Evolutionary conservation across 2,797 vertebrate genomes (phyloP), one percentile per base, ranked within the genome.

Genomic region (Rhabdomys pumilio): DNA sequence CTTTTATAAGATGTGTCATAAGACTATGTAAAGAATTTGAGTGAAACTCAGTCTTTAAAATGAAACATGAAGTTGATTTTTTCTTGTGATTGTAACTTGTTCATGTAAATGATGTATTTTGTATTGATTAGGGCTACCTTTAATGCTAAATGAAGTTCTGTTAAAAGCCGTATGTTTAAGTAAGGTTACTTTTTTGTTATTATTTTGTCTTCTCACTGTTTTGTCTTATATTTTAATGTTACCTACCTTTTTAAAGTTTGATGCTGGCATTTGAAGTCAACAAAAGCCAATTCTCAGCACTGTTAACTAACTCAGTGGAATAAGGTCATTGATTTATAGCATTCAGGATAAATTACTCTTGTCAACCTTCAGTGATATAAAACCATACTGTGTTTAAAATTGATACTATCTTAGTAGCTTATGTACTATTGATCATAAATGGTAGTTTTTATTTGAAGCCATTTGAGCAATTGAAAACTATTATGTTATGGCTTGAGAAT

Each of bases 381-480:
- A 96, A 79, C 85, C 15, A 80, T 86, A n/a, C 53, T 41, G 2
- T 82, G 89, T 91, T 92, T 96, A 89, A 92, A 94, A 85, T 55
- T 92, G 53, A 89, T 50, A 20, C 13, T 26, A 72, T 94, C 19
- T 55, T 44, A 91, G 44, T 93, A 93, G 38, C 44, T 59, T 10
- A 34, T 69, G 0, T 85, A 77, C 9, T 87, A 24, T 47, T 93
- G 67, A 89, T 88, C 26, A 73, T 90, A 95, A 90, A 92, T 94
- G 72, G 88, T n/a, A 82, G 24, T 93, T 94, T 96, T 38, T 38
- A 80, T 92, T 97, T 94, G 63, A 95, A 89, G 69, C 41, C 41
- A 26, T 91, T 50, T 77, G 20, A 67, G n/a, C 38, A 94, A 5
- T 86, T 94, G 90, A 57, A 31, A 47, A 65, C 53, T 79, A 67